A percentile compares a stretch with the other conserved stretches of the same genome.
Conservation (phyloP, 2,113 vertebrate species). For the Melospiza melodia region DNA sequence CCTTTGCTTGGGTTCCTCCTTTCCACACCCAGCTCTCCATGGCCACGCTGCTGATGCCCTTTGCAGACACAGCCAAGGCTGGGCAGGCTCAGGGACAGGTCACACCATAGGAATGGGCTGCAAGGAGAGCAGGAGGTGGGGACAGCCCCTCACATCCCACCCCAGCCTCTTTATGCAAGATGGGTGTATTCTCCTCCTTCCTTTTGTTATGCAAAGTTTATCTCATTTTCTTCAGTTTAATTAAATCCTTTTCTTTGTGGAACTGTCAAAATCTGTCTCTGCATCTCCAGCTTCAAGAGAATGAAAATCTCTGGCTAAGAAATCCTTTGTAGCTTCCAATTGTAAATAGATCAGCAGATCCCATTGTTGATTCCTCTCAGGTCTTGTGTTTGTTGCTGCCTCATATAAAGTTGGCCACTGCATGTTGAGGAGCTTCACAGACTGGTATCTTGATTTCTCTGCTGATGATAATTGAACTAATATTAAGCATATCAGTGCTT, state of each 20-base stretch:
- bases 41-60: neutral
- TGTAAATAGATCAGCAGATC: neutral
- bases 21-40: neutral
- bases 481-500: conserved; percentile 41
- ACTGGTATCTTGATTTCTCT: conserved; percentile 20
- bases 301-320: conserved; percentile 30
- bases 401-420: neutral
- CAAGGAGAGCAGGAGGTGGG: neutral
- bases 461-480: conserved; percentile 54
- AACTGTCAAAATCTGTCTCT: conserved; percentile 34
- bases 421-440: neutral
- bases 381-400: neutral
- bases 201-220: conserved; percentile 51
- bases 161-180: neutral
- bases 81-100: neutral
- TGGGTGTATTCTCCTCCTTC: neutral
- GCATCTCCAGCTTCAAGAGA: conserved; percentile 29
- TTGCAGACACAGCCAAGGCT: neutral
- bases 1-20: rapidly evolving
- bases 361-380: conserved; percentile 7
- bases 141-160: neutral
- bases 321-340: neutral
- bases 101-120: neutral
- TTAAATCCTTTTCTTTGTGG: conserved; percentile 42
- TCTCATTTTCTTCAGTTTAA: conserved; percentile 54